Conservation (phyloP, 2,797 vertebrate species). For the Enteromius fasciolatus region DNA sequence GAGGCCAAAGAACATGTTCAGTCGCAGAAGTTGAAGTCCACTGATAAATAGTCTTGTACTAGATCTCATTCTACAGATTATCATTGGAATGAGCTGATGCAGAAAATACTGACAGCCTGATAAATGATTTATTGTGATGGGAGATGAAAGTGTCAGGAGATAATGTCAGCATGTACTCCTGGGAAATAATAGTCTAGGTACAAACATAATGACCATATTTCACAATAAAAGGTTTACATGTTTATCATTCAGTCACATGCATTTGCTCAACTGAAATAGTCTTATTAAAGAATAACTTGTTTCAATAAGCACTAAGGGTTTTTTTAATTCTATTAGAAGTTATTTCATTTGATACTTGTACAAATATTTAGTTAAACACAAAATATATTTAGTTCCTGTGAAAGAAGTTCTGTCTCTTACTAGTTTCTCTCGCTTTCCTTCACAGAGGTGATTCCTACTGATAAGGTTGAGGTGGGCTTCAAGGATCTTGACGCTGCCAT, state of each 20-base stretch:
- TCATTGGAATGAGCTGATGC: slow-evolving; percentile 43
- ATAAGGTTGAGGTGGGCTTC: slow-evolving; percentile 92
- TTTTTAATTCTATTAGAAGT: background rate
- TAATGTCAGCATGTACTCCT: background rate
- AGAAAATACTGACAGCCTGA: slow-evolving; percentile 8
- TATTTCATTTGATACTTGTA: background rate
- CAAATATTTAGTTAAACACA: background rate
- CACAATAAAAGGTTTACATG: background rate
- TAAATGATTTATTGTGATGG: slow-evolving; percentile 6
- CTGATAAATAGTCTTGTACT: slow-evolving; percentile 61
- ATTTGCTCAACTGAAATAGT: background rate
- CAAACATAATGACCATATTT: background rate
- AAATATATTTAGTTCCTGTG: too few species aligned
- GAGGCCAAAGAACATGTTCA: slow-evolving; percentile 29
- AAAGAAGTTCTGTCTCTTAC: background rate
- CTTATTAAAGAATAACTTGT: background rate
- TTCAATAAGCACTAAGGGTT: background rate
- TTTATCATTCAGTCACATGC: background rate
- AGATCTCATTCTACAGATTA: slow-evolving; percentile 33
- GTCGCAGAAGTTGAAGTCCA: slow-evolving; percentile 69
- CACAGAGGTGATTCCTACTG: slow-evolving; percentile 89
- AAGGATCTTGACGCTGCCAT: slow-evolving; percentile 92
- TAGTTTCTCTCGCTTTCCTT: slow-evolving; percentile 23
- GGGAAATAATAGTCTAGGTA: background rate
- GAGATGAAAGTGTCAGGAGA: slow-evolving; percentile 7